A percentile compares a stretch with the other conserved stretches of the same genome.
Evolutionary conservation across 1,140 invertebrate species (phyloP).

Genomic region (Bombus balteatus): DNA sequence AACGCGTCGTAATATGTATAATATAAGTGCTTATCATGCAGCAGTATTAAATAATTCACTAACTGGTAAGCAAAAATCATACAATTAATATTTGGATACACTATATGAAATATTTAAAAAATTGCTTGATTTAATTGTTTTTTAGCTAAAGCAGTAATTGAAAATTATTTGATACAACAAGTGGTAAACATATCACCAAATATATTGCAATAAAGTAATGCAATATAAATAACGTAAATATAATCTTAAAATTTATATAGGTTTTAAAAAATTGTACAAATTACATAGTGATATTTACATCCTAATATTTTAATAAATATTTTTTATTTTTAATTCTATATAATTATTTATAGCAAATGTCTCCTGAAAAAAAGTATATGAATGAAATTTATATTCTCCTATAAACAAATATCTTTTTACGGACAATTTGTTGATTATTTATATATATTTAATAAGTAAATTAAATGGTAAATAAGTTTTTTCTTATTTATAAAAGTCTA

Average conservation of each 20-base stretch:
- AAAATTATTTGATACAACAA: constrained; percentile 80
- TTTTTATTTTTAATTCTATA: constrained; percentile 31
- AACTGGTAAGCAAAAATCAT: constrained; percentile 76
- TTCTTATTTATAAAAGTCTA: constrained; percentile 13
- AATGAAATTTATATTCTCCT: constrained; percentile 40
- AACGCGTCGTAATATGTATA: constrained; percentile 89
- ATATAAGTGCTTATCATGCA: constrained; percentile 91
- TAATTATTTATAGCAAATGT: constrained; percentile 34
- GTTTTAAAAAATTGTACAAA: constrained; percentile 1
- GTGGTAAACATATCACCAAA: constrained; percentile 67
- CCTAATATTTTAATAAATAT: constrained; percentile 13
- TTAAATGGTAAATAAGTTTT: constrained; percentile 9
- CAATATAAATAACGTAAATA: constrained; percentile 4
- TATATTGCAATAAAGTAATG: constrained; percentile 51
- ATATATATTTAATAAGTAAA: constrained; percentile 9
- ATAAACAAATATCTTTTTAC: constrained; percentile 11
- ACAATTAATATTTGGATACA: neutral
- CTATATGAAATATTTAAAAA: constrained; percentile 2
- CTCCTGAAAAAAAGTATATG: neutral
- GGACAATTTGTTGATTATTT: constrained; percentile 16
- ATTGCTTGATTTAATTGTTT: constrained; percentile 47
- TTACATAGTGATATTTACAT: constrained; percentile 27
- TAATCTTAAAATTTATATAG: constrained; percentile 12
- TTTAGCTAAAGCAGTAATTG: constrained; percentile 81
- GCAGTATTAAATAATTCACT: constrained; percentile 87